Evolutionary conservation across 2,113 vertebrate genomes (phyloP).

Genomic region (Dasyurus viverrinus): DNA sequence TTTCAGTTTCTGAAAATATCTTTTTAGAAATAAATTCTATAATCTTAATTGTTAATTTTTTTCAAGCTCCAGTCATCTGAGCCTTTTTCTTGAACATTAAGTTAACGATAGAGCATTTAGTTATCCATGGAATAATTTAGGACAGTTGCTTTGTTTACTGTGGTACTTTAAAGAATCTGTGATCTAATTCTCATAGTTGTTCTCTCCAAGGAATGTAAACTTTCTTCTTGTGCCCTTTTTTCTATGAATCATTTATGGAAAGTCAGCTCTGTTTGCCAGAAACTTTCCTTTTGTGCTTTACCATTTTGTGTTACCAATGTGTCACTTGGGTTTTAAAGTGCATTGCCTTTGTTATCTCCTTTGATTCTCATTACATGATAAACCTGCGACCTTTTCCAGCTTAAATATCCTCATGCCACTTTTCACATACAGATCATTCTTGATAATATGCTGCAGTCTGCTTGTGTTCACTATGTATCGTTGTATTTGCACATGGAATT

Average conservation of each 20-base stretch:
- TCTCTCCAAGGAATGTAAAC: not conserved
- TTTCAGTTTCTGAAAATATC: not conserved
- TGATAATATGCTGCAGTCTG: not conserved
- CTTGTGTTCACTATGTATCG: not conserved
- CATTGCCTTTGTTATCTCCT: not conserved
- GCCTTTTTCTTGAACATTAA: not conserved
- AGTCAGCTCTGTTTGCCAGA: not conserved
- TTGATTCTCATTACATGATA: not conserved
- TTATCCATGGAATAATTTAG: not conserved
- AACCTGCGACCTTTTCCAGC: not conserved
- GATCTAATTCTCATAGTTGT: not conserved
- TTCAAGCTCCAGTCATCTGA: not conserved
- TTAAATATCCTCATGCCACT: not conserved
- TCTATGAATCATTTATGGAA: not conserved
- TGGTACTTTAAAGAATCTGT: not conserved
- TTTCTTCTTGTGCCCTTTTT: not conserved
- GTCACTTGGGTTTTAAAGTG: not conserved
- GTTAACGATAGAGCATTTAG: not conserved
- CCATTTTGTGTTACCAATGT: not conserved
- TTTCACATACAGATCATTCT: not conserved
- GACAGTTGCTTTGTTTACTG: not conserved
- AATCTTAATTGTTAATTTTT: not conserved
- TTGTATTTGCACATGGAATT: not conserved
- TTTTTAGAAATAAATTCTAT: not conserved
- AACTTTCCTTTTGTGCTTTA: not conserved